Evolutionary conservation across 2,888 invertebrate species (phyloP), one percentile per base, ranked within the genome.

Genomic region (Branchellion lobata): DNA sequence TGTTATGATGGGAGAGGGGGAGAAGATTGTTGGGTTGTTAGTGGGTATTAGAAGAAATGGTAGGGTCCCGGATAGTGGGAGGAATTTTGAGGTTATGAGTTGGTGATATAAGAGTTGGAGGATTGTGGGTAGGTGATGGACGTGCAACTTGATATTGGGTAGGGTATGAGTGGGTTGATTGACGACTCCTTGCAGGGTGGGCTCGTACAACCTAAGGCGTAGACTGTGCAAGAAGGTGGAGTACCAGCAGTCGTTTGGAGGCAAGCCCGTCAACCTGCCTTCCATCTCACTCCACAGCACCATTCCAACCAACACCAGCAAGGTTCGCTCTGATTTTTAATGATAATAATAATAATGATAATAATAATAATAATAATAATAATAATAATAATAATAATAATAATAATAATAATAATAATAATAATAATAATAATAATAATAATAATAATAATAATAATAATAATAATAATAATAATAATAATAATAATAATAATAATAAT

Each of bases 171-270:
- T n/a, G n/a, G n/a, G n/a, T n/a, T n/a, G n/a, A n/a, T n/a, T n/a
- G n/a, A n/a, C n/a, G n/a, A n/a, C n/a, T n/a, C n/a, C n/a, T n/a
- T 21, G 24, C 69, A 78, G 78, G 31, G 51, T 71, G 18, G 78
- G 78, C 5, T 71, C 65, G 18, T 78, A 78, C 33, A 27, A 27
- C 27, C 24, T 29, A 27, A 36, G 29, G 24, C 14, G 33, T 0
- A 71, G 31, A 3, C 24, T 34, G 53, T 85, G 85, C 82, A 82
- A 86, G 74, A 85, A 86, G 79, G 87, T 88, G 2, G 85, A 86
- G 81, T 86, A 86, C 86, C 87, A 87, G 78, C 87, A 87, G 83
- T 86, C 87, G 8, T 88, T 88, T 84, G 88, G 88, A 18, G 85
- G 86, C 1, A 80, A 84, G 0, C 87, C 87, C 0, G 84, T 87